phyloP scores from a whole-genome alignment of 2,888 invertebrate species.

The Saturnia pavonia region DNA sequence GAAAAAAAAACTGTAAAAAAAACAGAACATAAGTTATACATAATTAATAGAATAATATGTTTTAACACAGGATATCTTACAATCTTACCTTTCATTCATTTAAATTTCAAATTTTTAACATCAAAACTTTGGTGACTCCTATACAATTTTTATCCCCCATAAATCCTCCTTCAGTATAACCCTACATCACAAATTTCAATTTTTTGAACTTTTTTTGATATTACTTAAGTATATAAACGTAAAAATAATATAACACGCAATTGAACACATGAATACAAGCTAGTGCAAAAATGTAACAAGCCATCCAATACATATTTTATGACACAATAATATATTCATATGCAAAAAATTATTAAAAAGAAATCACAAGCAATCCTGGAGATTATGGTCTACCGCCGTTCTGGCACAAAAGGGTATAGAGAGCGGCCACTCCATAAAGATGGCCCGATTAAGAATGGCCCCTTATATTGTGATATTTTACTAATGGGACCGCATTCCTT shows the following conservation, averaged over 20 bases:
- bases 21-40: background rate
- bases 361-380: conserved; percentile 56
- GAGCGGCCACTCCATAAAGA: conserved; percentile 77
- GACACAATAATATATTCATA: conserved; percentile 64
- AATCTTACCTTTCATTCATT: no score
- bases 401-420: conserved; percentile 59
- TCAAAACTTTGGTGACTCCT: background rate
- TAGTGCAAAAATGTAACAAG: conserved; percentile 8
- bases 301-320: conserved; percentile 33
- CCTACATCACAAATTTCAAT: background rate
- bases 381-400: conserved; percentile 78
- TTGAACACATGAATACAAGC: background rate
- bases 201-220: background rate
- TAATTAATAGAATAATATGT: background rate
- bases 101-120: background rate
- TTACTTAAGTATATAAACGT: background rate
- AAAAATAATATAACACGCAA: background rate
- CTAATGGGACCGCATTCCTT: conserved; percentile 78
- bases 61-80: background rate
- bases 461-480: conserved; percentile 68
- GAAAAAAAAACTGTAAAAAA: background rate
- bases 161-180: background rate
- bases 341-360: conserved; percentile 56
- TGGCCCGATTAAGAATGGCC: conserved; percentile 67
- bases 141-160: background rate